Evolutionary conservation across 2,888 invertebrate species (phyloP).

Genomic region (Melanargia galathea): DNA sequence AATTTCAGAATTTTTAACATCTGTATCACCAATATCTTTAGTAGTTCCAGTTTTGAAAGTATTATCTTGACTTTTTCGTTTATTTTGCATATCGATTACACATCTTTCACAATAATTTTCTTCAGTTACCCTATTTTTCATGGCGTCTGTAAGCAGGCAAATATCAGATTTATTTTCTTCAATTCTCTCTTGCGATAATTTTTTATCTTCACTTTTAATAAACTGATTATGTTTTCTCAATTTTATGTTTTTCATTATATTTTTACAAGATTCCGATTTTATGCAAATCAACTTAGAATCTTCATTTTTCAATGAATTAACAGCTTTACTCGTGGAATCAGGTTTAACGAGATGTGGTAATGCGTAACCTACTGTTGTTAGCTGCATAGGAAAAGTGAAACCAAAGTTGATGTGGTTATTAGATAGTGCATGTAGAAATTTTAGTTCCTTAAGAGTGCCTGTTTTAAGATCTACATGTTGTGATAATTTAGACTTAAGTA

Average conservation of each 20-base stretch:
- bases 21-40: neutral
- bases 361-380: slow-evolving; percentile 65
- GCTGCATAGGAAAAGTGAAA: slow-evolving; percentile 59
- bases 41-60: neutral
- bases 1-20: slow-evolving; percentile 42
- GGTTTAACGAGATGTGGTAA: slow-evolving; percentile 44
- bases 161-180: neutral
- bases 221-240: slow-evolving; percentile 3
- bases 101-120: neutral
- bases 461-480: slow-evolving; percentile 46
- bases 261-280: neutral
- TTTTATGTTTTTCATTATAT: neutral
- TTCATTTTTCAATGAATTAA: slow-evolving; percentile 21
- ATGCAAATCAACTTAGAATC: neutral
- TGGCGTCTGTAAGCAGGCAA: neutral
- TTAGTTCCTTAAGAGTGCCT: slow-evolving; percentile 48
- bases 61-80: neutral
- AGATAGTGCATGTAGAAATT: slow-evolving; percentile 48
- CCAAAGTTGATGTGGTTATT: slow-evolving; percentile 53
- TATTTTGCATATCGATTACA: too few relatives aligned
- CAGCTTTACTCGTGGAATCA: slow-evolving; percentile 34
- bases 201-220: neutral
- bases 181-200: neutral
- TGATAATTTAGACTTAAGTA: slow-evolving; percentile 54
- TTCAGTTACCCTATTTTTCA: neutral